Evolutionary conservation across 2,797 vertebrate species (phyloP).

Genomic region (Typhlichthys subterraneus): DNA sequence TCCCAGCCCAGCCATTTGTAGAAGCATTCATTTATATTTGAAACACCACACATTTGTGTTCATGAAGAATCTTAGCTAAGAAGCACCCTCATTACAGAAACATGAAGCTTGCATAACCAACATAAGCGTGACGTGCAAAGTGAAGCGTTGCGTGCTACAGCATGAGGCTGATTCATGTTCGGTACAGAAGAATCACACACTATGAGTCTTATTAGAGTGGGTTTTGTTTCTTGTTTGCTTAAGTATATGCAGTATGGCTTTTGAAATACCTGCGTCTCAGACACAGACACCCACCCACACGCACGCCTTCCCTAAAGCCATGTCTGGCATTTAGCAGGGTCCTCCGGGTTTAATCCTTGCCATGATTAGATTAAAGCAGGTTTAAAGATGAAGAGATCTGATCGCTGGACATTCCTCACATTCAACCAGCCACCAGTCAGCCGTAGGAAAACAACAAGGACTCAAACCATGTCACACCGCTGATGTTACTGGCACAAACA

Average conservation of each 20-base stretch:
- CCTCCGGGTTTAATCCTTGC: constrained; percentile 58
- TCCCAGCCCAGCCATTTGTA: too few relatives aligned
- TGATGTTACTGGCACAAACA: constrained; percentile 30
- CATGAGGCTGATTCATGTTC: constrained; percentile 30
- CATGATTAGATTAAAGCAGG: constrained; percentile 70
- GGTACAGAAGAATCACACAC: constrained; percentile 12
- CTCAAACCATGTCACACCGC: constrained; percentile 27
- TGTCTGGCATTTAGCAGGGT: constrained; percentile 71
- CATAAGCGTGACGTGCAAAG: constrained; percentile 17
- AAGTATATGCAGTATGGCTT: constrained; percentile 50
- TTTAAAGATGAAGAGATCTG: constrained; percentile 63
- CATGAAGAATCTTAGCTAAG: too few relatives aligned
- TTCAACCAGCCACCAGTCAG: constrained; percentile 59
- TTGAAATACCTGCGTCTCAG: constrained; percentile 2
- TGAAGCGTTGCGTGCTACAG: constrained; percentile 25
- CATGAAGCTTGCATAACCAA: constrained; percentile 28
- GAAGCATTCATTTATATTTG: too few relatives aligned
- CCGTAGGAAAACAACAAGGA: constrained; percentile 24
- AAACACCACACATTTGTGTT: too few relatives aligned
- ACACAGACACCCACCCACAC: too few relatives aligned
- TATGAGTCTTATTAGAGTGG: constrained; percentile 30
- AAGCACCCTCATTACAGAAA: constrained; percentile 20
- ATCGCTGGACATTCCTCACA: constrained; percentile 37
- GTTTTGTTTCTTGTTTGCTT: constrained; percentile 33
- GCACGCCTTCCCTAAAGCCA: constrained; percentile 62